phyloP scores from a whole-genome alignment of 1,140 invertebrate genomes.

The Leptinotarsa defecta region DNA sequence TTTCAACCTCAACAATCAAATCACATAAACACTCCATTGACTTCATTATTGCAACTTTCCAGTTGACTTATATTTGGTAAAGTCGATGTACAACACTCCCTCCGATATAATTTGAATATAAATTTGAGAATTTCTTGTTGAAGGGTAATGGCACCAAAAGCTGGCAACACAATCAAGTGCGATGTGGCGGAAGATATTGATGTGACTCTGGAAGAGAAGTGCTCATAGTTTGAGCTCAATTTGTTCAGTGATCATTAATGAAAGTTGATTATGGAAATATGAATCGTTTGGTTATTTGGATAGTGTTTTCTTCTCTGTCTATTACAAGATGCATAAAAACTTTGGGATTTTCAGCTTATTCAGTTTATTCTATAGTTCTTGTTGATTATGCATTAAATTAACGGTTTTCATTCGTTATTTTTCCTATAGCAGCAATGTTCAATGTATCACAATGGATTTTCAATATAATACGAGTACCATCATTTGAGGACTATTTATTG shows the following conservation, averaged over 20 bases:
- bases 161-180: conserved; percentile 34
- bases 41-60: conserved; percentile 17
- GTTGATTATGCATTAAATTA: too few species aligned
- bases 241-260: conserved; percentile 24
- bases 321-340: too few species aligned
- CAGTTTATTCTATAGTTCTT: too few species aligned
- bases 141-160: conserved; percentile 29
- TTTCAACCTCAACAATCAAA: not conserved
- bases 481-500: too few species aligned
- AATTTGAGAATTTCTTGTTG: conserved; percentile 38
- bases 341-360: too few species aligned
- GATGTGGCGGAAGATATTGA: conserved; percentile 38
- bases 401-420: too few species aligned
- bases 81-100: conserved; percentile 19
- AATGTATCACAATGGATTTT: too few species aligned
- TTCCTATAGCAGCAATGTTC: too few species aligned
- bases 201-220: conserved; percentile 36
- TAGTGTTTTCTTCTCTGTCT: not conserved
- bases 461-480: too few species aligned
- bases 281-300: conserved; percentile 19
- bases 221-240: conserved; percentile 39
- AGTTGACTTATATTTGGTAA: conserved; percentile 9
- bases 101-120: conserved; percentile 37
- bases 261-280: conserved; percentile 40
- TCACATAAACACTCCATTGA: conserved; percentile 18